Conservation (phyloP, 2,113 vertebrate species). For the Nothobranchius kuhntae region DNA sequence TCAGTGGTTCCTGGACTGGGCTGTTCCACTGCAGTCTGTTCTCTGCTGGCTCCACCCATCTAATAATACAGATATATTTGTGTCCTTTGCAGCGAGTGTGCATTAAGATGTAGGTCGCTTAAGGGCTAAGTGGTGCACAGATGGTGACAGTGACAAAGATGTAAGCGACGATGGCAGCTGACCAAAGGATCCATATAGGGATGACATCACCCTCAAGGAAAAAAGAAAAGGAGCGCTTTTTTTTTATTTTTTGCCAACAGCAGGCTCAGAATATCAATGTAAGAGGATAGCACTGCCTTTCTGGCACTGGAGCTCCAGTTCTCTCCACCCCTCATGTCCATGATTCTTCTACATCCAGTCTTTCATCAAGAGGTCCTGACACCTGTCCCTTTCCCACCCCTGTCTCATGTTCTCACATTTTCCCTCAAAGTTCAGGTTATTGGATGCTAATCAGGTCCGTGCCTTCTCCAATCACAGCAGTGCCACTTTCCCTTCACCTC, state of each 20-base stretch:
- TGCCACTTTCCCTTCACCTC: constrained; percentile 24
- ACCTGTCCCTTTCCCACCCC: constrained; percentile 58
- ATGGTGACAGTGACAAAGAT: constrained; percentile 69
- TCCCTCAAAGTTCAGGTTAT: constrained; percentile 29
- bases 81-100: constrained; percentile 68
- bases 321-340: constrained; percentile 21
- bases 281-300: constrained; percentile 39
- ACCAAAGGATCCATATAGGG: constrained; percentile 73
- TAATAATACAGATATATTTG: constrained; percentile 64
- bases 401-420: constrained; percentile 25
- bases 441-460: constrained; percentile 20
- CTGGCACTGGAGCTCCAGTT: constrained; percentile 31
- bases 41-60: constrained; percentile 48
- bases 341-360: constrained; percentile 41
- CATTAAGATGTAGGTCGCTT: constrained; percentile 71
- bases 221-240: constrained; percentile 19
- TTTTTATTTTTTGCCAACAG: constrained; percentile 43
- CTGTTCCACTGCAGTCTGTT: constrained; percentile 12
- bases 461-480: constrained; percentile 14
- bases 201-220: constrained; percentile 69
- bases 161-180: constrained; percentile 65
- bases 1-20: constrained; percentile 11
- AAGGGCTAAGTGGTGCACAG: constrained; percentile 58
- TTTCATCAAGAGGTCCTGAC: constrained; percentile 62
- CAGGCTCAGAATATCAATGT: constrained; percentile 74